Conservation (phyloP, 2,888 invertebrate genomes). For the Ariolimax columbianus region DNA sequence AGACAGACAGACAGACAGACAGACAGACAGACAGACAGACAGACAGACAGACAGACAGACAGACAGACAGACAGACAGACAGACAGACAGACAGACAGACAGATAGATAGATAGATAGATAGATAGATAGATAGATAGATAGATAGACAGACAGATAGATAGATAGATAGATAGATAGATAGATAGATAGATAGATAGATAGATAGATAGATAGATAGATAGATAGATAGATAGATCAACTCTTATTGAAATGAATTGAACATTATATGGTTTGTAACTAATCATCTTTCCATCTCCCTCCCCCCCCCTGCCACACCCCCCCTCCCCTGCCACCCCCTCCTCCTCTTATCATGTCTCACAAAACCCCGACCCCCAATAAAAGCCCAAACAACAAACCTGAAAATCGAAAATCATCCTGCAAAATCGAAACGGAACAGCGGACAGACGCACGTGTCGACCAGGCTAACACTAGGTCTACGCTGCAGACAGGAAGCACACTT, state of each 20-base stretch:
- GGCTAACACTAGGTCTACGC: not conserved
- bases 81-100: not conserved
- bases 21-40: not conserved
- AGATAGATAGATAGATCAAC: not conserved
- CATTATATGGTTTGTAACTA: no score
- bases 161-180: conserved; percentile 1
- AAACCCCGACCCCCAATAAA: no score
- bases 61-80: not conserved
- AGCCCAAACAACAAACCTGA: not conserved
- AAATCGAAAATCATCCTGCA: not conserved
- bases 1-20: not conserved
- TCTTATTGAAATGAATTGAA: no score
- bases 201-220: conserved; percentile 7
- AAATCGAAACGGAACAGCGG: conserved; percentile 3
- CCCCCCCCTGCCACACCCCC: no score
- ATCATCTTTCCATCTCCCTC: no score
- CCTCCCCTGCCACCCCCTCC: no score
- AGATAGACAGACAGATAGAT: not conserved
- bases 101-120: conserved; percentile 1
- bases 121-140: not conserved
- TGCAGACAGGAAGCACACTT: not conserved
- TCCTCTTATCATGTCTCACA: no score
- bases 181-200: conserved; percentile 1
- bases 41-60: not conserved
- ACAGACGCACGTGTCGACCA: not conserved